Evolutionary conservation across 2,888 invertebrate species (phyloP).

Genomic region (Trisateles emortualis): DNA sequence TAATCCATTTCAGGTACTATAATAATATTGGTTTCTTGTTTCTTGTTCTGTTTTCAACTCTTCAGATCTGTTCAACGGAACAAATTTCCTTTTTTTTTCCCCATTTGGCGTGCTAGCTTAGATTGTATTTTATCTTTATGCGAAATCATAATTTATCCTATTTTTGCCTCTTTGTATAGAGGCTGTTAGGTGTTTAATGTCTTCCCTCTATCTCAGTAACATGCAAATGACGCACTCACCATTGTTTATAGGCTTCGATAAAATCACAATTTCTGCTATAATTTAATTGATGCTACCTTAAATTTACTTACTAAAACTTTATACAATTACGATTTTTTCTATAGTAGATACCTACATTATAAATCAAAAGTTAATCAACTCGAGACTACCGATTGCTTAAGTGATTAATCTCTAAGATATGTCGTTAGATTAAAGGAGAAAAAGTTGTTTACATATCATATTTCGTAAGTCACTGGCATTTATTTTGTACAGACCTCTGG

Average conservation of each 20-base stretch:
- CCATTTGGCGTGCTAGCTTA: constrained; percentile 81
- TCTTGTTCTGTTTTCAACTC: constrained; percentile 65
- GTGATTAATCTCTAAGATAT: constrained; percentile 51
- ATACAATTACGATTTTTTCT: constrained; percentile 15
- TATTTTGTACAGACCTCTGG: constrained; percentile 63
- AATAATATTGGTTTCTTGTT: constrained; percentile 62
- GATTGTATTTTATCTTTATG: constrained; percentile 85
- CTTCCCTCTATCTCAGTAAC: constrained; percentile 69
- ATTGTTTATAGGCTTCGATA: constrained; percentile 73
- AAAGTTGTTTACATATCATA: constrained; percentile 73
- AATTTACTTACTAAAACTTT: constrained; percentile 29
- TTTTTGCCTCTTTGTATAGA: constrained; percentile 73
- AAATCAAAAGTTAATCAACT: constrained; percentile 52
- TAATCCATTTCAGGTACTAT: constrained; percentile 43
- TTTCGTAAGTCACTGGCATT: constrained; percentile 68
- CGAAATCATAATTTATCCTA: constrained; percentile 84
- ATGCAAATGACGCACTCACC: constrained; percentile 72
- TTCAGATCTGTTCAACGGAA: constrained; percentile 69
- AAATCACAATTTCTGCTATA: constrained; percentile 65
- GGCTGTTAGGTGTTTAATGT: constrained; percentile 77
- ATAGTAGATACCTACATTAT: constrained; percentile 32
- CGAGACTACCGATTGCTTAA: constrained; percentile 47
- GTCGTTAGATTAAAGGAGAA: constrained; percentile 58
- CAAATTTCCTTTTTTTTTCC: constrained; percentile 80
- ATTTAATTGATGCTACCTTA: constrained; percentile 61